Percentiles rank a stretch among this genome's conserved stretches.
Evolutionary conservation across 2,797 vertebrate genomes (phyloP).

Genomic region (Distichodus sexfasciatus): DNA sequence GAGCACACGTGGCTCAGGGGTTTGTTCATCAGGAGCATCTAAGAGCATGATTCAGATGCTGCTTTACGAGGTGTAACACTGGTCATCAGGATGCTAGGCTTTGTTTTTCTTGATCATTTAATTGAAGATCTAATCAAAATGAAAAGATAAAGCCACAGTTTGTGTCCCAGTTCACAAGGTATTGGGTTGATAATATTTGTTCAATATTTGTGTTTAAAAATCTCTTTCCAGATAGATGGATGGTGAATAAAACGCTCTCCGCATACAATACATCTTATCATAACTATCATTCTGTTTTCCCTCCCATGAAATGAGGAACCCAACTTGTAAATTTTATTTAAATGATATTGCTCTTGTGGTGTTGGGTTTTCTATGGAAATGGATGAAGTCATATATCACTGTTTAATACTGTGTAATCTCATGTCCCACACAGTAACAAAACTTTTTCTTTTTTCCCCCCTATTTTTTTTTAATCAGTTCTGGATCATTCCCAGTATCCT

Average conservation of each 20-base stretch:
- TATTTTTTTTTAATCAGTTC: conserved; percentile 61
- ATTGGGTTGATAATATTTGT: too few species aligned
- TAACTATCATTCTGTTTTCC: neutral
- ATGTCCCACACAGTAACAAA: neutral
- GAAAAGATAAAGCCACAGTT: too few species aligned
- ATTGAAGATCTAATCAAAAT: too few species aligned
- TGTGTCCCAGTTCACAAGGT: too few species aligned
- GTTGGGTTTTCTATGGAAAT: neutral
- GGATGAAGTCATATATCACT: too few species aligned
- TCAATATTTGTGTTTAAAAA: too few species aligned
- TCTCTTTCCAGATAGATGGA: neutral
- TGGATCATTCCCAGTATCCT: conserved; percentile 96
- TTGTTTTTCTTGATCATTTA: neutral
- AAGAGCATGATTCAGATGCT: too few species aligned
- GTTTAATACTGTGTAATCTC: too few species aligned
- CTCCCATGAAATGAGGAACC: neutral
- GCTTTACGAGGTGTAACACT: conserved; percentile 32
- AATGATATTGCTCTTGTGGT: conserved; percentile 5
- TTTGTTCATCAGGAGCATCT: neutral
- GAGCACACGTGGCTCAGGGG: neutral
- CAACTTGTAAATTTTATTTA: conserved; percentile 22
- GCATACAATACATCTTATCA: neutral
- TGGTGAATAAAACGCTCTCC: too few species aligned
- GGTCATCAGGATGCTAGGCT: conserved; percentile 1
- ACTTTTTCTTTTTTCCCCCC: conserved; percentile 10